phyloP scores from a whole-genome alignment of 1,140 invertebrate species.

The Drosophila micromelanica region DNA sequence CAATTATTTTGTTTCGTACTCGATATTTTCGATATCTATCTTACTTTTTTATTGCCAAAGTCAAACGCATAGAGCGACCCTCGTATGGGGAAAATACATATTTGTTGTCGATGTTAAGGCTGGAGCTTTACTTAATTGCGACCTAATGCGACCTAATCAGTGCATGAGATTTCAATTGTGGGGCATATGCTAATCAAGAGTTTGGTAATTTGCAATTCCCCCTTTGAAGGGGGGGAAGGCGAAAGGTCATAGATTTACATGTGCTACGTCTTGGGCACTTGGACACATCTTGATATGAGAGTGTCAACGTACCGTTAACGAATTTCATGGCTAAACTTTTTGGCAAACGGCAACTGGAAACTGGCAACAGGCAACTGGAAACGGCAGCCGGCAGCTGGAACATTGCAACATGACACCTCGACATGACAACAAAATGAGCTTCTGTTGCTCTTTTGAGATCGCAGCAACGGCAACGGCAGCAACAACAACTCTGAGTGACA shows the following conservation, averaged over 20 bases:
- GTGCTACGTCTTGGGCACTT: slow-evolving; percentile 15
- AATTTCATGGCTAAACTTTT: slow-evolving; percentile 63
- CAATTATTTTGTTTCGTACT: too few species aligned
- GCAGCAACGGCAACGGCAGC: slow-evolving; percentile 20
- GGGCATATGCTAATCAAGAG: slow-evolving; percentile 64
- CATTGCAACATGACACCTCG: slow-evolving; percentile 82
- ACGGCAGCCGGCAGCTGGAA: slow-evolving; percentile 55
- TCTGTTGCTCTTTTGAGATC: slow-evolving; percentile 73
- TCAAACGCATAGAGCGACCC: background rate
- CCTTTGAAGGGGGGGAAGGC: background rate
- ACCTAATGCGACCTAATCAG: slow-evolving; percentile 65
- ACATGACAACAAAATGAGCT: slow-evolving; percentile 82
- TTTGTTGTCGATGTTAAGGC: background rate
- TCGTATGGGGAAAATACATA: background rate
- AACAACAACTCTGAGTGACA: slow-evolving; percentile 62
- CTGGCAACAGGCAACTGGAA: slow-evolving; percentile 34
- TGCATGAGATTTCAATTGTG: slow-evolving; percentile 53
- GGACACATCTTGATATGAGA: slow-evolving; percentile 73
- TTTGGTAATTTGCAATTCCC: slow-evolving; percentile 2
- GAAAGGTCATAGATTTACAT: slow-evolving; percentile 52
- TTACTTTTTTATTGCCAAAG: background rate
- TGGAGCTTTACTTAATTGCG: slow-evolving; percentile 60
- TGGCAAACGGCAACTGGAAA: slow-evolving; percentile 15
- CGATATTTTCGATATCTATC: too few species aligned
- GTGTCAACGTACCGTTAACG: slow-evolving; percentile 80